Conservation (phyloP, 1,140 invertebrate species). For the Limonius californicus region DNA sequence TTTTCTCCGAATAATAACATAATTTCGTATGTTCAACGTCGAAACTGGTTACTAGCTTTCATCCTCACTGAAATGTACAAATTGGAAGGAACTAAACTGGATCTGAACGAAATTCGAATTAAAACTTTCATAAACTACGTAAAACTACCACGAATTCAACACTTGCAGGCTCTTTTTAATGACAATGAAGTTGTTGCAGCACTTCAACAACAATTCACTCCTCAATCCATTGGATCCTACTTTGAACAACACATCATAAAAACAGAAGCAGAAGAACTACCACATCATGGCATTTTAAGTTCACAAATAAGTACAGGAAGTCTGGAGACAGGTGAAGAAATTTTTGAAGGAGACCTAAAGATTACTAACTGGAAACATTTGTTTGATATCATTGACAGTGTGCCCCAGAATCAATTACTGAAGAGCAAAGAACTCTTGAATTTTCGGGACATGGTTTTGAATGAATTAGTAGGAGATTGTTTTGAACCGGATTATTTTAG, state of each 20-base stretch:
- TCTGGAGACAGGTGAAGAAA: conserved; percentile 43
- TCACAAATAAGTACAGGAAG: conserved; percentile 31
- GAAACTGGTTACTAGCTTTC: conserved; percentile 57
- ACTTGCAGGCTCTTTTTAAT: conserved; percentile 48
- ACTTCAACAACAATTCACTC: conserved; percentile 45
- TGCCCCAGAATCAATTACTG: conserved; percentile 38
- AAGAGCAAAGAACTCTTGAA: conserved; percentile 28
- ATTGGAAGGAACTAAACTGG: conserved; percentile 38
- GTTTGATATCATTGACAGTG: conserved; percentile 34
- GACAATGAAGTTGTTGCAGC: conserved; percentile 51
- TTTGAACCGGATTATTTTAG: conserved; percentile 36
- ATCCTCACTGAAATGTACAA: conserved; percentile 52
- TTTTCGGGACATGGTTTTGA: conserved; percentile 36
- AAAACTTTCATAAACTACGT: conserved; percentile 48
- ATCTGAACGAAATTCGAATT: conserved; percentile 41
- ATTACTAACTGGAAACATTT: conserved; percentile 38
- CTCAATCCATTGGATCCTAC: conserved; percentile 8
- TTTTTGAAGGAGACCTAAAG: conserved; percentile 38
- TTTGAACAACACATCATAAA: conserved; percentile 42
- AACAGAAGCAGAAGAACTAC: conserved; percentile 22
- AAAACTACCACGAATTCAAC: conserved; percentile 45
- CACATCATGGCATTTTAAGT: conserved; percentile 13
- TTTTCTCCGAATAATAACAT: conserved; percentile 43
- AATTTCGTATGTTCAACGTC: conserved; percentile 53
- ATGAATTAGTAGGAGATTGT: conserved; percentile 34